Base-by-base conservation (phyloP, 1,140 invertebrate genomes). In the honey bee (Apis mellifera) region DNA sequence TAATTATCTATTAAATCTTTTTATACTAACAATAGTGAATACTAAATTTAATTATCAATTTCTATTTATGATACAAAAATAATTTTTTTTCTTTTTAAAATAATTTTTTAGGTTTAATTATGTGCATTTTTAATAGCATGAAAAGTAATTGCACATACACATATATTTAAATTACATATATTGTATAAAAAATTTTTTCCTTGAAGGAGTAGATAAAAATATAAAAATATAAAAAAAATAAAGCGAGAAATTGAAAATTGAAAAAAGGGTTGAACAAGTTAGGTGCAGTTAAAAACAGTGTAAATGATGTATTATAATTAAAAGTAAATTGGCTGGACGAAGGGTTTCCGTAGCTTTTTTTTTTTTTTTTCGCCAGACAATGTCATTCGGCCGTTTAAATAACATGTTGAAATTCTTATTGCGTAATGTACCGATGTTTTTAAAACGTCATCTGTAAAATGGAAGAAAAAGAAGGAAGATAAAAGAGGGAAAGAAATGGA, bases 281-380 rank as follows among this genome's bases (percentile, higher is more conserved):
- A 12, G 2, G 9, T 42, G 8, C 32, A 65, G 26, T 15, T 80
- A 32, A 65, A 17, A 55, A 19, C 2, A 15, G 0, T 15, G 59
- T 65, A 57, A 12, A 23, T n/a, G 17, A n/a, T 54, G 9, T 69
- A 54, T 76, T 57, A 50, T 66, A 74, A 74, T 81, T 59, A 74
- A 57, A 81, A 32, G 1, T 59, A 81, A 81, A 81, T 74, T 81
- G 70, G n/a, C 70, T 72, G 42, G 52, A 50, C 32, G 50, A 57
- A 74, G 70, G 54, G 42, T 59, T 76, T 60, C 73, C 17, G 62
- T 69, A n/a, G 9, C 23, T 62, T 55, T 21, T 76, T 23, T 62
- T 69, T 32, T 62, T 55, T 21, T 76, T 23, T 62, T 69, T 32
- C 15, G 12, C 48, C 32, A 21, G 3, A n/a, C 62, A 12, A 21